Percentiles rank a stretch among this genome's conserved stretches.
These are phyloP conservation scores for Aquatica leii DNA, from an alignment of 2,888 invertebrate species.

Conservation along the genomic window DNA sequence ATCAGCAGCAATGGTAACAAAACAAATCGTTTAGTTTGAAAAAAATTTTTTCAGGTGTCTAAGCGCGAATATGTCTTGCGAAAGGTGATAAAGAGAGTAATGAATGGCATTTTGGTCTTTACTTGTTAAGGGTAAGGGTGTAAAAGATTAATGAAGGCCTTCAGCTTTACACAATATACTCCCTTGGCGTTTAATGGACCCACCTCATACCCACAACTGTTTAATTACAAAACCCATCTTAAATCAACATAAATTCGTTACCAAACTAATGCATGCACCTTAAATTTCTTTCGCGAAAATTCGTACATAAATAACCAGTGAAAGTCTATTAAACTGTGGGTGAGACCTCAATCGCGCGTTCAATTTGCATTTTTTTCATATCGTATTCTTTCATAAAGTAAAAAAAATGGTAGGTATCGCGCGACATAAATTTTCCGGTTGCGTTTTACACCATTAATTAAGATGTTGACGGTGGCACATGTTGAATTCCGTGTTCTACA, in stretches of 20 bases:
- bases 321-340: slow-evolving; percentile 22
- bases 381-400: too few species aligned
- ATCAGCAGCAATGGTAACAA: too few species aligned
- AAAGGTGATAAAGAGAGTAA: slow-evolving; percentile 29
- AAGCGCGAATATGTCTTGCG: slow-evolving; percentile 18
- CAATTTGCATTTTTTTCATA: not conserved
- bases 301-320: slow-evolving; percentile 13
- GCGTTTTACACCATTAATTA: slow-evolving; percentile 23
- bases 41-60: not conserved
- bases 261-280: slow-evolving; percentile 22
- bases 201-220: slow-evolving; percentile 45
- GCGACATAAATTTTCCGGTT: slow-evolving; percentile 4
- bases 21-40: too few species aligned
- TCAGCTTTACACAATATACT: slow-evolving; percentile 49
- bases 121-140: slow-evolving; percentile 24
- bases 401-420: too few species aligned
- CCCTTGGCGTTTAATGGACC: slow-evolving; percentile 50
- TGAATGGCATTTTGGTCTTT: slow-evolving; percentile 30
- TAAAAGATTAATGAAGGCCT: slow-evolving; percentile 50
- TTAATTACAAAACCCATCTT: slow-evolving; percentile 45
- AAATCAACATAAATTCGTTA: slow-evolving; percentile 31
- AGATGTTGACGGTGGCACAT: slow-evolving; percentile 25
- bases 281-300: slow-evolving; percentile 15
- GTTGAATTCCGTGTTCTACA: slow-evolving; percentile 22
- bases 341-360: not conserved